Conservation (phyloP, 2,888 invertebrate species). For the Loripinus fragilis region DNA sequence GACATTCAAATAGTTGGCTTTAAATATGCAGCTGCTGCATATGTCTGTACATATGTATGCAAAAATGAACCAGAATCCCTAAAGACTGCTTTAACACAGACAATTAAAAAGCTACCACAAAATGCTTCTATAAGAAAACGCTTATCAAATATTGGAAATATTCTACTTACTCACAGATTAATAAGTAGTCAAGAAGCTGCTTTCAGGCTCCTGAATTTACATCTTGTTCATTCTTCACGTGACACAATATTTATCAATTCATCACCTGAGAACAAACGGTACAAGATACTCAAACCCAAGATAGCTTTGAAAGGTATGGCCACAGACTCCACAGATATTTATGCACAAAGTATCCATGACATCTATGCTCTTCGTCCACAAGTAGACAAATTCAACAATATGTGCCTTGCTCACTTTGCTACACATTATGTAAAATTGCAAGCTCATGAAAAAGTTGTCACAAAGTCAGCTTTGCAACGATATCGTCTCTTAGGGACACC, state of each 20-base stretch:
- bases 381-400: not conserved
- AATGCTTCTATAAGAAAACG: not conserved
- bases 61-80: constrained; percentile 22
- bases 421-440: constrained; percentile 12
- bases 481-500: constrained; percentile 6
- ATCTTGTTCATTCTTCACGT: constrained; percentile 20
- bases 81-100: not conserved
- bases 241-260: constrained; percentile 20
- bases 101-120: not conserved
- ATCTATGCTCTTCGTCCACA: constrained; percentile 17
- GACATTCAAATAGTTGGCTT: constrained; percentile 22
- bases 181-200: constrained; percentile 27
- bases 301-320: not conserved
- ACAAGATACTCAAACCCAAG: constrained; percentile 19
- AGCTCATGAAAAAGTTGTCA: constrained; percentile 1
- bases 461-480: not conserved
- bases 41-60: constrained; percentile 18
- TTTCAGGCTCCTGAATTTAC: constrained; percentile 6
- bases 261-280: not conserved
- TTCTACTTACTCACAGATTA: constrained; percentile 16
- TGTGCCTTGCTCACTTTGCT: constrained; percentile 25
- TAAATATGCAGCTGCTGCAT: constrained; percentile 27
- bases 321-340: constrained; percentile 22
- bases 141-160: constrained; percentile 23
- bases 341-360: constrained; percentile 16